These are phyloP conservation scores for Actenoides lindsayi DNA, from an alignment of 2,113 vertebrate species.

Conservation along the genomic window DNA sequence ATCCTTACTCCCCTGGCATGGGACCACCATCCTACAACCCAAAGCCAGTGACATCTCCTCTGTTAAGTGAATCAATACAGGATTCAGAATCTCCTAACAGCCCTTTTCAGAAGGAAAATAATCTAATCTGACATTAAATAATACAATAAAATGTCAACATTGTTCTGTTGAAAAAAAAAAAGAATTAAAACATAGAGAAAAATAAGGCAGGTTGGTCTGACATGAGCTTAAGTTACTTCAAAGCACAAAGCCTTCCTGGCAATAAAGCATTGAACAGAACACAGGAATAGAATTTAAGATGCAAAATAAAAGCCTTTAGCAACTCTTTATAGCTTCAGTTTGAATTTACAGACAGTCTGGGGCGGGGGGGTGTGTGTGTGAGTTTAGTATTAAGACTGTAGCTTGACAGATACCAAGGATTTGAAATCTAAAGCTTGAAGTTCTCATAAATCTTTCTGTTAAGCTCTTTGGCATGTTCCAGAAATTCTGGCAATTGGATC, in stretches of 20 bases:
- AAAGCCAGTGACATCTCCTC: not conserved
- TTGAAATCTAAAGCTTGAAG: not conserved
- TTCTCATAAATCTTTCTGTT: conserved; percentile 16
- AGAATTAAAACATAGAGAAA: not conserved
- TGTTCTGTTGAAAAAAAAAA: not conserved
- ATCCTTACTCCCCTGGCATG: not conserved
- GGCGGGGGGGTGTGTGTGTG: not conserved
- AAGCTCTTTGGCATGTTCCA: conserved; percentile 22
- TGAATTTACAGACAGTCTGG: not conserved
- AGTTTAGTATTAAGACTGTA: not conserved
- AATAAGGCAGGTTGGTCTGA: not conserved
- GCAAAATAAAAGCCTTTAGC: not conserved
- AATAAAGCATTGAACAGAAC: not conserved
- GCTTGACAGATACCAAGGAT: not conserved
- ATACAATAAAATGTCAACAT: not conserved
- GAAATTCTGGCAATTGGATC: not conserved
- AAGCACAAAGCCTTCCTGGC: not conserved
- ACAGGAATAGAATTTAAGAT: not conserved
- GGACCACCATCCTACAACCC: not conserved
- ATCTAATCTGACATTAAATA: not conserved
- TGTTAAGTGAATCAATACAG: not conserved
- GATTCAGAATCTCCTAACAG: not conserved
- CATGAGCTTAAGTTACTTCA: not conserved
- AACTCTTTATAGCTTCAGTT: not conserved
- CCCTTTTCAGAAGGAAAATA: not conserved